A percentile compares a stretch with the other conserved stretches of the same genome.
These are phyloP conservation scores for Drosophila anomelani DNA, from an alignment of 2,888 invertebrate species.

Conservation along the genomic window DNA sequence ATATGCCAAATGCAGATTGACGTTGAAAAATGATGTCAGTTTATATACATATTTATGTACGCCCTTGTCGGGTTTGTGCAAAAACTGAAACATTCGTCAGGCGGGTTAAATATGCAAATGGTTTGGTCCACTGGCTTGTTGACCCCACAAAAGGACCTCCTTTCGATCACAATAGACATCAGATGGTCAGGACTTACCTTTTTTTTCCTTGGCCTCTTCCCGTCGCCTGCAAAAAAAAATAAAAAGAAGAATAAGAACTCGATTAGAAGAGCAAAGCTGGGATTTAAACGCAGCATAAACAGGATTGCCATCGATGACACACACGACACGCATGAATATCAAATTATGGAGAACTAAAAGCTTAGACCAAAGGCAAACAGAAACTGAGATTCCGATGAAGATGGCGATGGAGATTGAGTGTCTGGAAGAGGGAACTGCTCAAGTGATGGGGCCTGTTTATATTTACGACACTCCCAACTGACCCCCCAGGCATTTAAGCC, in stretches of 20 bases:
- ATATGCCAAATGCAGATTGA: slow-evolving; percentile 57
- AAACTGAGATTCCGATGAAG: slow-evolving; percentile 16
- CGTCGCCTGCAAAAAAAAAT: slow-evolving; percentile 49
- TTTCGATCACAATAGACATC: slow-evolving; percentile 32
- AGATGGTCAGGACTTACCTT: slow-evolving; percentile 47
- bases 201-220: slow-evolving; percentile 9
- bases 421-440: slow-evolving; percentile 22
- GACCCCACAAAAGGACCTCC: slow-evolving; percentile 15
- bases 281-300: slow-evolving; percentile 64
- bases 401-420: slow-evolving; percentile 13
- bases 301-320: slow-evolving; percentile 56
- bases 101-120: slow-evolving; percentile 49
- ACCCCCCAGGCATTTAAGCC: slow-evolving; percentile 56
- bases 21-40: slow-evolving; percentile 66
- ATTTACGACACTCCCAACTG: slow-evolving; percentile 56
- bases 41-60: slow-evolving; percentile 19
- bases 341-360: slow-evolving; percentile 70
- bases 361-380: slow-evolving; percentile 49
- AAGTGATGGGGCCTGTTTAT: slow-evolving; percentile 71
- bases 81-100: slow-evolving; percentile 37
- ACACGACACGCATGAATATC: slow-evolving; percentile 64
- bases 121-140: slow-evolving; percentile 25
- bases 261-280: slow-evolving; percentile 44
- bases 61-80: background rate
- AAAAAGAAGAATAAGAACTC: slow-evolving; percentile 7